Conservation (phyloP, 2,888 invertebrate genomes). For the Parnassius glacialis region DNA sequence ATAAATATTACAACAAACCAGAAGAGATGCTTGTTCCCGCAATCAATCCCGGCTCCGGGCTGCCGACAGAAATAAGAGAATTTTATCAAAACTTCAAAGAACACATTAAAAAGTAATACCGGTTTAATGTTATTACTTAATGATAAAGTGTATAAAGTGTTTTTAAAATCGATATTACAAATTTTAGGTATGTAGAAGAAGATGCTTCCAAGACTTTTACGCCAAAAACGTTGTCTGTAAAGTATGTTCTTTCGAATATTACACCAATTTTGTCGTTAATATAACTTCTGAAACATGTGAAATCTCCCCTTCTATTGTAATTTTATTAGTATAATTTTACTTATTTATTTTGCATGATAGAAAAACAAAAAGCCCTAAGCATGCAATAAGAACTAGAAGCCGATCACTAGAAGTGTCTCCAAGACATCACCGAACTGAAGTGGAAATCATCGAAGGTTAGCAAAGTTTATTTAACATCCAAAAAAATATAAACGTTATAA, state of each 20-base stretch:
- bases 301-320: no score
- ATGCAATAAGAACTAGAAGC: slow-evolving; percentile 35
- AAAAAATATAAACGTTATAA: no score
- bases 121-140: neutral
- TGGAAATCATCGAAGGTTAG: slow-evolving; percentile 63
- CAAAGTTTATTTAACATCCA: neutral
- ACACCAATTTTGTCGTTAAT: no score
- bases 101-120: slow-evolving; percentile 50
- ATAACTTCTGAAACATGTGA: no score
- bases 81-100: slow-evolving; percentile 54
- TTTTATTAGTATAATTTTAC: slow-evolving; percentile 2
- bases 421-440: slow-evolving; percentile 52
- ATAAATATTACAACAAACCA: slow-evolving; percentile 68
- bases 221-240: neutral
- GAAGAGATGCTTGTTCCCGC: slow-evolving; percentile 68
- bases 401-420: slow-evolving; percentile 38
- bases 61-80: slow-evolving; percentile 52
- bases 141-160: neutral
- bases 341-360: slow-evolving; percentile 33
- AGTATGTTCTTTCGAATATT: neutral
- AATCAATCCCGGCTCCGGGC: slow-evolving; percentile 53
- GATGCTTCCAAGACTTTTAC: slow-evolving; percentile 43
- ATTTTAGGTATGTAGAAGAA: slow-evolving; percentile 49
- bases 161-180: slow-evolving; percentile 1
- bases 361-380: slow-evolving; percentile 54